A percentile compares a stretch with the other conserved stretches of the same genome.
These are phyloP conservation scores for Carterocephalus palaemon DNA, from an alignment of 2,888 invertebrate genomes.

Conservation along the genomic window DNA sequence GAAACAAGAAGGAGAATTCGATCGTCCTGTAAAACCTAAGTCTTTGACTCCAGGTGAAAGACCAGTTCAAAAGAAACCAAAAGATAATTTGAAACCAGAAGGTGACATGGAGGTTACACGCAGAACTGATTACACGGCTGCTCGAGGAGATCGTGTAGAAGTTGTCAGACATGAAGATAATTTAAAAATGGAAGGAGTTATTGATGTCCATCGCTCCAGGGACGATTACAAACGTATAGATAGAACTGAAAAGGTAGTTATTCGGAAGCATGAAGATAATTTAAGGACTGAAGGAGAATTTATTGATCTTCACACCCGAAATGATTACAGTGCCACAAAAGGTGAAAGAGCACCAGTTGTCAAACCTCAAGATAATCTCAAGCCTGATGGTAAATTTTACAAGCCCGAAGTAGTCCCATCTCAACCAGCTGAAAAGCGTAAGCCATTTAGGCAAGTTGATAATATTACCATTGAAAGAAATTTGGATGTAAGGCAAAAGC, in stretches of 20 bases:
- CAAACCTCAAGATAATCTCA: slow-evolving; percentile 82
- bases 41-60: slow-evolving; percentile 39
- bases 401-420: slow-evolving; percentile 71
- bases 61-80: slow-evolving; percentile 46
- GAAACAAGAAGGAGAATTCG: slow-evolving; percentile 74
- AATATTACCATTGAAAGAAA: slow-evolving; percentile 78
- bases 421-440: slow-evolving; percentile 77
- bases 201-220: slow-evolving; percentile 72
- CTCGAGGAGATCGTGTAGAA: slow-evolving; percentile 80
- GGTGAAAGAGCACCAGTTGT: slow-evolving; percentile 81
- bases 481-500: slow-evolving; percentile 49
- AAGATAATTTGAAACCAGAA: slow-evolving; percentile 82
- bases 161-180: slow-evolving; percentile 82
- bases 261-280: slow-evolving; percentile 80
- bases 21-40: slow-evolving; percentile 34
- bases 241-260: slow-evolving; percentile 73
- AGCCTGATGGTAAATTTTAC: slow-evolving; percentile 78
- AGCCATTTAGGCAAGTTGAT: slow-evolving; percentile 77
- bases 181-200: slow-evolving; percentile 82
- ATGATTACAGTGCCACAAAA: slow-evolving; percentile 75
- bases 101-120: slow-evolving; percentile 73
- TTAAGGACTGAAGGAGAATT: slow-evolving; percentile 76
- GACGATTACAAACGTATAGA: slow-evolving; percentile 78
- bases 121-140: slow-evolving; percentile 66
- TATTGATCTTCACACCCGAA: slow-evolving; percentile 67